Conservation (phyloP, 2,888 invertebrate genomes). For the Acanthoscelides obtectus region DNA sequence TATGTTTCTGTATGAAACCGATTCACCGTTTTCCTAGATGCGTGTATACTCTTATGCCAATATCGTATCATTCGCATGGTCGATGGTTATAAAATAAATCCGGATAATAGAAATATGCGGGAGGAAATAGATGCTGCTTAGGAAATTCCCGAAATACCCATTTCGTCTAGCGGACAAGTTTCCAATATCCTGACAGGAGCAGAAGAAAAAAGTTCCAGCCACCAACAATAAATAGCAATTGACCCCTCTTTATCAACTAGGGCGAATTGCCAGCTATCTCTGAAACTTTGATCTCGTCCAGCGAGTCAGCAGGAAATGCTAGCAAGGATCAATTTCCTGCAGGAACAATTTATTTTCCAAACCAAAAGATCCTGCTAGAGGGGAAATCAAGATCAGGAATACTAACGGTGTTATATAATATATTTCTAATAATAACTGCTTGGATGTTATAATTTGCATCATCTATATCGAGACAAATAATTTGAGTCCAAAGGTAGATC, state of each 20-base stretch:
- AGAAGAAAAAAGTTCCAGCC: not conserved
- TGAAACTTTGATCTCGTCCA: not conserved
- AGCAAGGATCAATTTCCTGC: not conserved
- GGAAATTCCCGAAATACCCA: not conserved
- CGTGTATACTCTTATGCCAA: too few species aligned
- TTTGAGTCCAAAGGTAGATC: too few species aligned
- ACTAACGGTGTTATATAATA: too few species aligned
- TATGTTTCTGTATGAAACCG: too few species aligned
- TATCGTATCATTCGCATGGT: too few species aligned
- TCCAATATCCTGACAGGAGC: not conserved
- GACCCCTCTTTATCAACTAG: not conserved
- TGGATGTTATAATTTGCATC: too few species aligned
- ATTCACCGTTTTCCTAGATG: too few species aligned
- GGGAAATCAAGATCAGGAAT: too few species aligned
- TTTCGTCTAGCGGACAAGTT: not conserved
- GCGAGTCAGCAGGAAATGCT: not conserved
- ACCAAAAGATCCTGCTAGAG: slow-evolving; percentile 3
- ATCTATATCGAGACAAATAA: too few species aligned
- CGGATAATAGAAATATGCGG: too few species aligned
- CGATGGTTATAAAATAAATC: too few species aligned
- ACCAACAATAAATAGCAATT: not conserved
- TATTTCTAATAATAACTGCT: too few species aligned
- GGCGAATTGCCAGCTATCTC: not conserved
- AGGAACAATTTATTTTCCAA: slow-evolving; percentile 6
- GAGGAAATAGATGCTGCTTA: not conserved